Evolutionary conservation across 2,113 vertebrate species (phyloP).

Genomic region (Trinectes maculatus): DNA sequence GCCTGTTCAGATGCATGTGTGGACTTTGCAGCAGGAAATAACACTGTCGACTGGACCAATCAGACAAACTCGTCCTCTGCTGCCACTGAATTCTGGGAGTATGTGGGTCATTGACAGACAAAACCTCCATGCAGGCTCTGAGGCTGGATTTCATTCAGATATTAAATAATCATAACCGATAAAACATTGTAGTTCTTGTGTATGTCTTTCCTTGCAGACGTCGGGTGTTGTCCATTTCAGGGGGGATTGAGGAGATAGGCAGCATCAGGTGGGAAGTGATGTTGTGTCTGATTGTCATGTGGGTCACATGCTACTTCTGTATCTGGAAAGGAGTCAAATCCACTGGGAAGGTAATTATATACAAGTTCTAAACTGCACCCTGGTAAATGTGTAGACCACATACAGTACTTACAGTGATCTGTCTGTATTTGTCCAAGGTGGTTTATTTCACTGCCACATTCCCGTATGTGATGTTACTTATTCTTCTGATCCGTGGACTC

Average conservation of each 20-base stretch:
- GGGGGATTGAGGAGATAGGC: conserved; percentile 89
- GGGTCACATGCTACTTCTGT: conserved; percentile 94
- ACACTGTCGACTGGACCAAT: conserved; percentile 40
- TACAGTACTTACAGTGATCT: no score
- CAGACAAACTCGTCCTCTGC: conserved; percentile 61
- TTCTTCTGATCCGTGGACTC: conserved; percentile 80
- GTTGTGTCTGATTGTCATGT: conserved; percentile 86
- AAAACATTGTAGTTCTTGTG: neutral
- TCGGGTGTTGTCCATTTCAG: conserved; percentile 87
- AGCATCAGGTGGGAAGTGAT: conserved; percentile 89
- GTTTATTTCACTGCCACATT: conserved; percentile 85
- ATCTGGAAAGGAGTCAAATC: conserved; percentile 96
- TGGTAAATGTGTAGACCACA: neutral
- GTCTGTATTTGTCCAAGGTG: conserved; percentile 59
- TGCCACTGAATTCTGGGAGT: conserved; percentile 82
- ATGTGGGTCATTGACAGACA: conserved; percentile 23
- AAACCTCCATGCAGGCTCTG: neutral
- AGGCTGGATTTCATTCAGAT: neutral
- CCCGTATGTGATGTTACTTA: conserved; percentile 79
- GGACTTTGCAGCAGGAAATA: conserved; percentile 51
- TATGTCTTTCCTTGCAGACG: conserved; percentile 71
- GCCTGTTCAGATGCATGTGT: conserved; percentile 67
- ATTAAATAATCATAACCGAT: neutral
- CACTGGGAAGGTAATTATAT: conserved; percentile 89
- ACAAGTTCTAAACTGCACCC: neutral